phyloP scores from a whole-genome alignment of 2,113 vertebrate genomes.

The Rhinichthys klamathensis region DNA sequence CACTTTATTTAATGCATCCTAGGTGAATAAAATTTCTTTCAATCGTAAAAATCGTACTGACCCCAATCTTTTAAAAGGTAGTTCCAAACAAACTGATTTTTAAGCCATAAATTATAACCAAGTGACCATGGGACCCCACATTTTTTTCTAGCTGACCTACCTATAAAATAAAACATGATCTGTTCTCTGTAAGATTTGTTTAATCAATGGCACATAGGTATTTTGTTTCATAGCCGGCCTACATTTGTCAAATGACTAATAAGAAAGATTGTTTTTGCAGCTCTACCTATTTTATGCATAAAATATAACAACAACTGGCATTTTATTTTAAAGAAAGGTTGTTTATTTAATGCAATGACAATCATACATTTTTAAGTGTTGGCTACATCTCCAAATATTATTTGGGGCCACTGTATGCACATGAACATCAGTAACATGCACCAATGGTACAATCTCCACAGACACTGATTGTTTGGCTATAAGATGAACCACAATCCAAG shows the following conservation, averaged over 20 bases:
- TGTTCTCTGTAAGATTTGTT: too few relatives aligned
- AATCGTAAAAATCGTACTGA: too few relatives aligned
- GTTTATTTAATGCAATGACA: slow-evolving; percentile 1
- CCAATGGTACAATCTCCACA: neutral
- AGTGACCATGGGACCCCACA: too few relatives aligned
- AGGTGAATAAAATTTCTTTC: too few relatives aligned
- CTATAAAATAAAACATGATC: too few relatives aligned
- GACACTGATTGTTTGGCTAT: neutral
- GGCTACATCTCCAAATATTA: neutral
- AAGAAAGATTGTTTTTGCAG: too few relatives aligned
- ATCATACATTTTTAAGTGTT: neutral
- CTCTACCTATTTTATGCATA: neutral
- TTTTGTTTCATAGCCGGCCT: neutral
- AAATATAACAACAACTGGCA: neutral
- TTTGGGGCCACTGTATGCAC: neutral
- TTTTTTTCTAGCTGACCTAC: too few relatives aligned
- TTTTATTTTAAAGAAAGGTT: neutral
- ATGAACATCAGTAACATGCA: neutral
- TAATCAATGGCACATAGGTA: too few relatives aligned
- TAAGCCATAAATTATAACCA: too few relatives aligned
- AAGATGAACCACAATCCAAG: neutral
- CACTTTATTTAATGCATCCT: too few relatives aligned
- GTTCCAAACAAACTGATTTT: too few relatives aligned
- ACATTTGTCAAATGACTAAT: neutral
- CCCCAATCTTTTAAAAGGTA: too few relatives aligned